These are phyloP conservation scores for Beaufortia kweichowensis DNA, from an alignment of 2,113 vertebrate species.

Conservation along the genomic window DNA sequence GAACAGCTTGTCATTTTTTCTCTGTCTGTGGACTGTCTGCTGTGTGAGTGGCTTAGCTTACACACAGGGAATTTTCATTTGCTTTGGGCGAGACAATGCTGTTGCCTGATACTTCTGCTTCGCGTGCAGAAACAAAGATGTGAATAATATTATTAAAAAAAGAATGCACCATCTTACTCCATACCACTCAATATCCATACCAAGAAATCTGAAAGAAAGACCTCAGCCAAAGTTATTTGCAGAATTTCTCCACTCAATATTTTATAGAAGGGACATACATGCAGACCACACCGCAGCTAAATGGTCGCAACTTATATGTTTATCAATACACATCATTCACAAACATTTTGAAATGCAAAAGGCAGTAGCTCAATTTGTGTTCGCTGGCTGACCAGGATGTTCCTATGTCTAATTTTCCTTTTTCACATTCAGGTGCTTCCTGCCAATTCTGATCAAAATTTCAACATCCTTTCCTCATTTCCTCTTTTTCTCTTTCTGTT, in stretches of 20 bases:
- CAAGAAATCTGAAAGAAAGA: not conserved
- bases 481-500: not conserved
- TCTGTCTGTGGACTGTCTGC: not conserved
- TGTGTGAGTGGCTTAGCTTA: not conserved
- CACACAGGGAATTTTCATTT: not conserved
- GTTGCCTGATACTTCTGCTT: not conserved
- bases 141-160: slow-evolving; percentile 13
- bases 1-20: not conserved
- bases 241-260: not conserved
- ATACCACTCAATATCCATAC: not conserved
- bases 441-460: not conserved
- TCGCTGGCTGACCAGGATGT: not conserved
- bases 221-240: not conserved
- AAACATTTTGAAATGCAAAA: not conserved
- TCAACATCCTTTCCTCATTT: not conserved
- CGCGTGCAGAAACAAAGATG: not conserved
- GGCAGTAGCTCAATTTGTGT: no score
- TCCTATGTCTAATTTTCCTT: not conserved
- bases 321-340: not conserved
- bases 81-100: not conserved
- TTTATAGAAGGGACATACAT: no score
- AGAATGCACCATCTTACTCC: not conserved
- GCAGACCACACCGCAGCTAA: no score
- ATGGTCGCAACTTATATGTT: no score
- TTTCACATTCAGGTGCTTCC: not conserved